phyloP scores from a whole-genome alignment of 2,113 vertebrate genomes.

The Phoxinus phoxinus region DNA sequence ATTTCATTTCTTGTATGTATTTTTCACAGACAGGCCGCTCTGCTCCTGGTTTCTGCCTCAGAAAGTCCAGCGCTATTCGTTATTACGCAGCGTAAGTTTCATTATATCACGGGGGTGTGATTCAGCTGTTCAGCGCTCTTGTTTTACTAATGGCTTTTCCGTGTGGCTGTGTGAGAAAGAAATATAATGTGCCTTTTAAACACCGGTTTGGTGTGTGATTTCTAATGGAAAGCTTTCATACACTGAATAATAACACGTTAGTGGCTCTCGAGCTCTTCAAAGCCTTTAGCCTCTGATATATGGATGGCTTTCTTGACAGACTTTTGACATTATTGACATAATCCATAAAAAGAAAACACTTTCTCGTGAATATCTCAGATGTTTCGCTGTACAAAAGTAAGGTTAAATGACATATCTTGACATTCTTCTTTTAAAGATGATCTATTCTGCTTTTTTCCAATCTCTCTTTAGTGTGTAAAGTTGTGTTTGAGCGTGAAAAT shows the following conservation, averaged over 20 bases:
- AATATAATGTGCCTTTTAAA: slow-evolving; percentile 33
- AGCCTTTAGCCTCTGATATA: neutral
- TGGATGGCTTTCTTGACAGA: neutral
- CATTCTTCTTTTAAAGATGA: neutral
- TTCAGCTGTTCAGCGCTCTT: neutral
- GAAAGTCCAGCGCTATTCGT: neutral
- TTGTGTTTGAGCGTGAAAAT: too few relatives aligned
- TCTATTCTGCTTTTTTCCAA: too few relatives aligned
- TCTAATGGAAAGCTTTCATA: slow-evolving; percentile 40
- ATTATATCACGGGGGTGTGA: neutral
- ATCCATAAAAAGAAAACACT: neutral
- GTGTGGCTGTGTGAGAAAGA: neutral
- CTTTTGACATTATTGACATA: neutral
- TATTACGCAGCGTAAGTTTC: neutral
- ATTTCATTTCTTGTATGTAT: slow-evolving; percentile 7
- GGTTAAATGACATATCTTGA: neutral
- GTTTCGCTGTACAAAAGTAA: neutral
- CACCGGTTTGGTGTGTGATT: neutral
- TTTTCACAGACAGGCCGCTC: neutral
- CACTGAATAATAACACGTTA: neutral
- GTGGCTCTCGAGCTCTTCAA: neutral
- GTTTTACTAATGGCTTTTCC: slow-evolving; percentile 20
- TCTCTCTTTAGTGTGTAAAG: too few relatives aligned
- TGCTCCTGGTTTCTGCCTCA: neutral
- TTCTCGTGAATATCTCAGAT: neutral